phyloP scores from a whole-genome alignment of 2,113 vertebrate species.

The Chiloscyllium plagiosum region DNA sequence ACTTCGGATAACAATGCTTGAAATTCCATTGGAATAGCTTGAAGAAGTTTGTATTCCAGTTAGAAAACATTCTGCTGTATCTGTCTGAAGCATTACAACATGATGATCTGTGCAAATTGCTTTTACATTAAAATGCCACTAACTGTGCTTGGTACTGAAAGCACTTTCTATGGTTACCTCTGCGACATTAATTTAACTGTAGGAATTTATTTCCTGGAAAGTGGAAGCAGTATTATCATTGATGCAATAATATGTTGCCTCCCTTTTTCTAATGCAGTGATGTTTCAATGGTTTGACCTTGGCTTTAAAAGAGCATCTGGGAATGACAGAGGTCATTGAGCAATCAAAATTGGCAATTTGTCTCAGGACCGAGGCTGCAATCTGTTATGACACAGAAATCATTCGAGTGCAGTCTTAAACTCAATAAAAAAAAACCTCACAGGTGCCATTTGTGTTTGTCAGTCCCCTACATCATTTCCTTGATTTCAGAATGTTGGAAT shows the following conservation, averaged over 20 bases:
- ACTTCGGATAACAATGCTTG: neutral
- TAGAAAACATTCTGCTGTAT: neutral
- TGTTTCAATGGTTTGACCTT: neutral
- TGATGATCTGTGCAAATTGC: neutral
- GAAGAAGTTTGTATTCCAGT: neutral
- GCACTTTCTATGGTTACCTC: slow-evolving; percentile 8
- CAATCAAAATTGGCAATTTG: slow-evolving; percentile 34
- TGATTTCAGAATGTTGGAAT: neutral
- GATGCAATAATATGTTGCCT: slow-evolving; percentile 33
- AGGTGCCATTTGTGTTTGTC: slow-evolving; percentile 18
- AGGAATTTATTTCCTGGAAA: slow-evolving; percentile 38
- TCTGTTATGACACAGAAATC: slow-evolving; percentile 28
- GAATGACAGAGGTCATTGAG: slow-evolving; percentile 38
- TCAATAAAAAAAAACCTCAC: slow-evolving; percentile 14
- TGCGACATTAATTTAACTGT: neutral
- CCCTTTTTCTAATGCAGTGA: neutral
- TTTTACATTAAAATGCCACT: neutral
- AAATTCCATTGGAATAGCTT: neutral
- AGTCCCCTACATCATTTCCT: neutral
- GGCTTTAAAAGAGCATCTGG: neutral
- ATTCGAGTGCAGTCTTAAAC: neutral
- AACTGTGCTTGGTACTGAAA: neutral
- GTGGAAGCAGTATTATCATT: slow-evolving; percentile 27
- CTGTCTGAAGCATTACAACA: neutral
- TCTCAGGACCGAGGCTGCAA: neutral